Conservation (phyloP, 1,140 invertebrate species). For the Oedothorax gibbosus region DNA sequence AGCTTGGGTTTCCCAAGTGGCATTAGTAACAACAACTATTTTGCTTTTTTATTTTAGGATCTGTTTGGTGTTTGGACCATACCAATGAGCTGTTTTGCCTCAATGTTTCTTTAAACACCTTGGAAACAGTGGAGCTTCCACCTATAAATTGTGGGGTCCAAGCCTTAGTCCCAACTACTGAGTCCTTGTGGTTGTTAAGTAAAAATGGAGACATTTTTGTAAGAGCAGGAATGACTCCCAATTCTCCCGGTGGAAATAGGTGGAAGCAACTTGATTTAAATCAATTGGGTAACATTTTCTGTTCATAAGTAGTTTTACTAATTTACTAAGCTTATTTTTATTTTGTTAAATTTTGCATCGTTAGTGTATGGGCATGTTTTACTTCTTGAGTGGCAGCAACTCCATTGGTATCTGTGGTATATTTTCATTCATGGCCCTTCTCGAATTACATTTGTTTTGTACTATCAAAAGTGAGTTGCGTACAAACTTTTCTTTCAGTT, state of each 20-base stretch:
- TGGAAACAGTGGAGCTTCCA: constrained; percentile 55
- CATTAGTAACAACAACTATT: too few relatives aligned
- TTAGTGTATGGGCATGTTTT: too few relatives aligned
- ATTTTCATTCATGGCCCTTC: too few relatives aligned
- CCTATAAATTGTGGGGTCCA: constrained; percentile 63
- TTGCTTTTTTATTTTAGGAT: constrained; percentile 65
- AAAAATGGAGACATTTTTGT: constrained; percentile 69
- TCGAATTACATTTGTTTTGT: too few relatives aligned
- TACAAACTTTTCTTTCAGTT: too few relatives aligned
- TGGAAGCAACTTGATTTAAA: constrained; percentile 70
- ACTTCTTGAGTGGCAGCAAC: too few relatives aligned
- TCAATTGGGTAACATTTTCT: constrained; percentile 68
- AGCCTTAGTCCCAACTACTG: constrained; percentile 67
- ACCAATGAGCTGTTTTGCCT: constrained; percentile 69
- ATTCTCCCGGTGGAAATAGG: constrained; percentile 67
- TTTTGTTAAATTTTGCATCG: background rate
- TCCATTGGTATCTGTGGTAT: too few relatives aligned
- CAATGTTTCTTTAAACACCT: constrained; percentile 61
- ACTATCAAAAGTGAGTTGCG: too few relatives aligned
- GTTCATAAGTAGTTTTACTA: background rate
- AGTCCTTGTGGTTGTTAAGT: constrained; percentile 71
- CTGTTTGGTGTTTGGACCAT: constrained; percentile 69
- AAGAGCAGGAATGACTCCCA: constrained; percentile 68
- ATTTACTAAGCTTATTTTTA: background rate
- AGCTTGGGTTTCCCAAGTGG: too few relatives aligned